Evolutionary conservation across 1,140 invertebrate species (phyloP), one percentile per base, ranked within the genome.

Genomic region (Hylyphantes graminicola): DNA sequence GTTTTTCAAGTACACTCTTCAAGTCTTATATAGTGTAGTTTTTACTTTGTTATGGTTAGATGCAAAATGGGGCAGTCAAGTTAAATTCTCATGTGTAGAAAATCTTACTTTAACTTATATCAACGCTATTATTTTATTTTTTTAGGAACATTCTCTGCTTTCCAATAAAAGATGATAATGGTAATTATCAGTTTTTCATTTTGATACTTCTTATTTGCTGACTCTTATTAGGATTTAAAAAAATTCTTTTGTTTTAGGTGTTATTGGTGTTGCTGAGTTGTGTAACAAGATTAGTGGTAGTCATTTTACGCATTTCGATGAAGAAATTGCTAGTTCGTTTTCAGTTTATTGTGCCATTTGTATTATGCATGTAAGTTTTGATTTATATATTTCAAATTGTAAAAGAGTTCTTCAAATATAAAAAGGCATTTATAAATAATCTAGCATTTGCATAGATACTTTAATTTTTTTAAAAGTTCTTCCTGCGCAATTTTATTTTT

Each of bases 341-440:
- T 94, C 94, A 87, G 93, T 95, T 85, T 96, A 95, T 88, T 96
- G 95, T 88, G 95, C 94, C 19, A 93, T 96, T 68, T 94, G 94
- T 85, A 95, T 97, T 87, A 94, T 94, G 89, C 94, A 96, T 90
- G 85, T 85, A 81, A 81, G 85, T 51, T n/a, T 54, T 13, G 10
- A 54, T 78, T 76, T 35, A 0, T 74, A 21, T 57, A 21, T 13
- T 19, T 21, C 13, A 12, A 35, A 11, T 63, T 76, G 0, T 10
- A n/a, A 7, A 63, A 63, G 13, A 63, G 1, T 48, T 48, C 2
- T 35, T 35, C 5, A 35, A 35, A 35, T 35, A 5, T 35, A 35
- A 35, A 35, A 35, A 35, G 35, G 35, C 35, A 35, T 35, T 35
- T 35, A 35, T 35, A 35, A 35, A 5, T 35, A 35, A 35, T 35